Percentiles rank a stretch among this genome's conserved stretches.
Evolutionary conservation across 2,888 invertebrate species (phyloP).

Genomic region (Phaedon cochleariae): DNA sequence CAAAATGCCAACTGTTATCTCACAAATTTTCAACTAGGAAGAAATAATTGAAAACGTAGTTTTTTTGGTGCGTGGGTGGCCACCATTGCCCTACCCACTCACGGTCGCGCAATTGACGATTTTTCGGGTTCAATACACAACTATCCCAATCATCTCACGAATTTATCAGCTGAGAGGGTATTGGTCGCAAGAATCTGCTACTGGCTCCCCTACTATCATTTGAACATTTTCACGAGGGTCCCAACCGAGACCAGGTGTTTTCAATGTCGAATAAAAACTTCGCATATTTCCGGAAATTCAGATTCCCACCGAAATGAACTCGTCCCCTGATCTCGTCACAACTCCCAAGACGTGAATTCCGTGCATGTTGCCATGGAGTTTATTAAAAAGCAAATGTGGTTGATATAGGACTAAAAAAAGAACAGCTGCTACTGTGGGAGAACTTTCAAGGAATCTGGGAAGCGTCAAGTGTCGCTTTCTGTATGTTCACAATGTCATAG

Average conservation of each 20-base stretch:
- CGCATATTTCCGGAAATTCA: not conserved
- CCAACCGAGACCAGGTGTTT: not conserved
- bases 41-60: no score
- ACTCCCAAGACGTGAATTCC: not conserved
- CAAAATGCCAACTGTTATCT: no score
- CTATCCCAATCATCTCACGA: no score
- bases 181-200: no score
- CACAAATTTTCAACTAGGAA: no score
- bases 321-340: not conserved
- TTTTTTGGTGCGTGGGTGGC: no score
- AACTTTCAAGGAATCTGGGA: conserved; percentile 11
- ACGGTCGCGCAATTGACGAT: no score
- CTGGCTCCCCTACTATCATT: no score
- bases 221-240: not conserved
- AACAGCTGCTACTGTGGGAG: conserved; percentile 12
- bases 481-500: no score
- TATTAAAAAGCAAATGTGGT: conserved; percentile 7
- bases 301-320: not conserved
- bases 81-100: no score
- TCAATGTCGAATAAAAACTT: conserved; percentile 1
- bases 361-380: not conserved
- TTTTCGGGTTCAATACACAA: no score
- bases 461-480: not conserved
- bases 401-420: conserved; percentile 1
- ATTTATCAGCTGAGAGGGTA: no score